A percentile compares a stretch with the other conserved stretches of the same genome.
These are phyloP conservation scores for Amphimedon queenslandica DNA, from an alignment of 37 sponge, comb jelly and placozoan genomes.

Conservation along the genomic window DNA sequence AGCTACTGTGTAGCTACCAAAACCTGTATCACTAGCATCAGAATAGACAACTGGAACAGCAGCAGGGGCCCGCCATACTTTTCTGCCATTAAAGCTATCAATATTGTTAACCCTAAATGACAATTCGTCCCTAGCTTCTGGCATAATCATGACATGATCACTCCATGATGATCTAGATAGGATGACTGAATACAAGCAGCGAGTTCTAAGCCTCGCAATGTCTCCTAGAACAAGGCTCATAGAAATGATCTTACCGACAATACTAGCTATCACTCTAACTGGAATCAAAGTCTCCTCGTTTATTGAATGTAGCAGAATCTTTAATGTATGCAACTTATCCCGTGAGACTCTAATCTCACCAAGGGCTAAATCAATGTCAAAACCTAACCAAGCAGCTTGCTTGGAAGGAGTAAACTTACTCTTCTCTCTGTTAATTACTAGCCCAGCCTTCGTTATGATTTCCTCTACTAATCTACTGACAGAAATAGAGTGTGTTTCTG, in stretches of 20 bases:
- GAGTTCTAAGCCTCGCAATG: not conserved
- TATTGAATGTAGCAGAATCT: not conserved
- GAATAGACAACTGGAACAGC: not conserved
- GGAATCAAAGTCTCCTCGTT: not conserved
- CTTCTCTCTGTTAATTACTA: not conserved
- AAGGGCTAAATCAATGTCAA: not conserved
- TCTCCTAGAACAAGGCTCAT: slow-evolving; percentile 13
- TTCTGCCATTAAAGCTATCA: no score
- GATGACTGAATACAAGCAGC: slow-evolving; percentile 1
- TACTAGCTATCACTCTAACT: not conserved
- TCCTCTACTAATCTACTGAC: not conserved
- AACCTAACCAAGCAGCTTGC: not conserved
- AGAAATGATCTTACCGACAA: slow-evolving; percentile 19
- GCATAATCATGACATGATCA: not conserved
- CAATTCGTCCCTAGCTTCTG: not conserved
- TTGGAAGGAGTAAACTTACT: not conserved
- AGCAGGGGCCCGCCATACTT: slow-evolving; percentile 3
- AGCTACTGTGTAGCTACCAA: not conserved
- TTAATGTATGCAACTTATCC: not conserved
- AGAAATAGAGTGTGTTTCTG: no score
- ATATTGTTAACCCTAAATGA: no score
- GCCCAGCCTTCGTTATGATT: not conserved
- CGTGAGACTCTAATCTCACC: not conserved
- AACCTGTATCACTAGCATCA: no score
- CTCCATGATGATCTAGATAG: not conserved